These are phyloP conservation scores for Neodiprion virginianus DNA, from an alignment of 1,140 invertebrate genomes.

Conservation along the genomic window DNA sequence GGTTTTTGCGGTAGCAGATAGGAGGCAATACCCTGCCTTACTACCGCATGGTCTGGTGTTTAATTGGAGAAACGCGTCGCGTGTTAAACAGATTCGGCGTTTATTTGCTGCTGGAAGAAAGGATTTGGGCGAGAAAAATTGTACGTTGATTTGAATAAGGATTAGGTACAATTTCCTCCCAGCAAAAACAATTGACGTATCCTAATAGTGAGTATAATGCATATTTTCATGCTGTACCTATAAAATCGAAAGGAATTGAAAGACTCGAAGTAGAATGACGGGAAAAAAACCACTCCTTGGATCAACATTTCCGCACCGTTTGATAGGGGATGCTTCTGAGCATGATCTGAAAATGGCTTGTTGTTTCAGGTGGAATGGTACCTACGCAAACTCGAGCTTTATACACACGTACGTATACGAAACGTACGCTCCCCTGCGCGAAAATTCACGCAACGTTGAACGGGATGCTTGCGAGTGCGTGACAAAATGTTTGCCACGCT, in stretches of 20 bases:
- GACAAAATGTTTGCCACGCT: not conserved
- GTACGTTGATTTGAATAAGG: not conserved
- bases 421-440: not conserved
- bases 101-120: too few relatives aligned
- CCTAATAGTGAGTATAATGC: not conserved
- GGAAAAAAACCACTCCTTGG: not conserved
- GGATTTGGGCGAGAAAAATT: too few relatives aligned
- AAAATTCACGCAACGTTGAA: not conserved
- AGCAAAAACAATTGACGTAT: not conserved
- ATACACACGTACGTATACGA: too few relatives aligned
- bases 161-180: too few relatives aligned
- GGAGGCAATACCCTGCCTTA: not conserved
- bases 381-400: not conserved
- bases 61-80: conserved; percentile 3
- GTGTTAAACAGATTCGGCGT: not conserved
- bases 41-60: not conserved
- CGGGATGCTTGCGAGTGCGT: conserved; percentile 3
- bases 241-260: not conserved
- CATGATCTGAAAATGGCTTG: conserved; percentile 58
- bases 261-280: too few relatives aligned
- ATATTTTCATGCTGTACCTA: conserved; percentile 12
- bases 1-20: conserved; percentile 3
- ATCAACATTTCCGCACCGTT: conserved; percentile 1
- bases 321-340: not conserved
- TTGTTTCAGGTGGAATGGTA: conserved; percentile 50